Conservation (phyloP, 2,797 vertebrate species). For the Argya squamiceps region DNA sequence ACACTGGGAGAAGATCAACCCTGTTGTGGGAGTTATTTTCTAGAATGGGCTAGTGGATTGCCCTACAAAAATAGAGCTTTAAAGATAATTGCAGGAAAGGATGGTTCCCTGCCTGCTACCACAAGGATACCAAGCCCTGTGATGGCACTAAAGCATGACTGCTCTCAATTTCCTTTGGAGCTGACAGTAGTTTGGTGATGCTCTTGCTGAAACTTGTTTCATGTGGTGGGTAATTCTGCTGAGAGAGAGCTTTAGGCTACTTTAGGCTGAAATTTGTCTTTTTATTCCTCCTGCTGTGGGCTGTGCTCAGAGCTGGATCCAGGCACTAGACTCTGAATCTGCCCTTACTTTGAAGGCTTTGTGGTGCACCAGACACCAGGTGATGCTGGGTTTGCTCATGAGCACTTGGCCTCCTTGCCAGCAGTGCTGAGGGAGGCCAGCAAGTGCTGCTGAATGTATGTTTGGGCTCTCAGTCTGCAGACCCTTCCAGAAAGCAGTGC, state of each 20-base stretch:
- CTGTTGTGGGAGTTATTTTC: background rate
- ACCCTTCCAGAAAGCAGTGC: background rate
- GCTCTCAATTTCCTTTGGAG: background rate
- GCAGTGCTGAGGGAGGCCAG: background rate
- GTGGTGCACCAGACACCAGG: background rate
- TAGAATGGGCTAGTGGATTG: background rate
- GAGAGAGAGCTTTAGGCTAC: background rate
- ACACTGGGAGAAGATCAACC: background rate
- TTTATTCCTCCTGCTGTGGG: background rate
- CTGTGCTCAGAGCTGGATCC: background rate
- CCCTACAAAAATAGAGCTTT: background rate
- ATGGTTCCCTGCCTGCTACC: background rate
- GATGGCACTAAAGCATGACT: background rate
- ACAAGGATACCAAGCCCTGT: background rate
- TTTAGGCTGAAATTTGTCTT: background rate
- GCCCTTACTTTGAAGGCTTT: background rate
- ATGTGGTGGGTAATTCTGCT: background rate
- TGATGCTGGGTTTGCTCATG: background rate
- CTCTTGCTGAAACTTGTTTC: background rate
- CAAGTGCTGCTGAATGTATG: background rate
- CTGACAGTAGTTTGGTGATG: background rate
- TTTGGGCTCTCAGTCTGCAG: background rate
- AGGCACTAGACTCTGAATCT: background rate
- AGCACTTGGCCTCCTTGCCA: fast-evolving
- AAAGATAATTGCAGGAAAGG: background rate